A percentile compares a stretch with the other conserved stretches of the same genome.
phyloP scores from a whole-genome alignment of 2,888 invertebrate genomes.

The Cataglyphis albicans region DNA sequence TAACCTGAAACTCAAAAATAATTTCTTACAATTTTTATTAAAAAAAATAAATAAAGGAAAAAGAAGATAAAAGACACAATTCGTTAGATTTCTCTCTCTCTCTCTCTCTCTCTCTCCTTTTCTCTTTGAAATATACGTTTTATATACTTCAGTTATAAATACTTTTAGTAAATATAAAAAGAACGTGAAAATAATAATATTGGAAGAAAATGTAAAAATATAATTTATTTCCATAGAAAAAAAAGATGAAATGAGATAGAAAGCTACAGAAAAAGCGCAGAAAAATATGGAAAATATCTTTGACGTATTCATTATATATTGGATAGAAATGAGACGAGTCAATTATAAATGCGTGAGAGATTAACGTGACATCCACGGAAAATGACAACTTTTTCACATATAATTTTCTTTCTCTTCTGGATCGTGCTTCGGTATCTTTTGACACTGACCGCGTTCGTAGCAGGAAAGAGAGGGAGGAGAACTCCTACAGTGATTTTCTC shows the following conservation, averaged over 20 bases:
- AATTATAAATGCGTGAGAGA: not conserved
- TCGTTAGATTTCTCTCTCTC: not conserved
- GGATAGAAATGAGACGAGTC: not conserved
- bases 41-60: not conserved
- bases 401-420: not conserved
- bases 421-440: not conserved
- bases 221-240: conserved; percentile 6
- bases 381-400: not conserved
- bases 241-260: not conserved
- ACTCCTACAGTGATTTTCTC: conserved; percentile 56
- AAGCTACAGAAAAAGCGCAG: not conserved
- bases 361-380: not conserved
- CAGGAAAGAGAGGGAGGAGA: not conserved
- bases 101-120: not conserved
- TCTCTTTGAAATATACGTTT: not conserved
- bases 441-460: not conserved
- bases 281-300: not conserved
- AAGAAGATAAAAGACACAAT: not conserved
- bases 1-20: not conserved
- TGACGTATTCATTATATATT: not conserved
- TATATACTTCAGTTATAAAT: not conserved
- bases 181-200: not conserved
- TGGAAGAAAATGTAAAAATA: not conserved
- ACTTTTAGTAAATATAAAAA: conserved; percentile 27
- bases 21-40: not conserved